Conservation (phyloP, 2,113 vertebrate genomes). For the Microcebus jonahi region DNA sequence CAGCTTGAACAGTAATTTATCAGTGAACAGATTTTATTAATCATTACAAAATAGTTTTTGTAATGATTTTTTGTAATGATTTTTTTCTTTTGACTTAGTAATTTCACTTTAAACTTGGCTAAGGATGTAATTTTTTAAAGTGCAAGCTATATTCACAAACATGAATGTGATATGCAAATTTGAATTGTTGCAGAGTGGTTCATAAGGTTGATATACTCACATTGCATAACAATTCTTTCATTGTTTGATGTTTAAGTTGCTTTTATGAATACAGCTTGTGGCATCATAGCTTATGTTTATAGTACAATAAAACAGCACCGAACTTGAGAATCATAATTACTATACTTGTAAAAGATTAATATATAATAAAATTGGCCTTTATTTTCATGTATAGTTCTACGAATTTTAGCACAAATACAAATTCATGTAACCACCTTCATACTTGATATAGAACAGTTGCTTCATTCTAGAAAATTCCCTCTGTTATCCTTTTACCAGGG, state of each 20-base stretch:
- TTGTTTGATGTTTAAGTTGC: background rate
- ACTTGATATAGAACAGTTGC: background rate
- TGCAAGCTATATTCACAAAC: background rate
- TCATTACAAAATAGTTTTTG: background rate
- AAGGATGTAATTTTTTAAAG: background rate
- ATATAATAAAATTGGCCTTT: background rate
- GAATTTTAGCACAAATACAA: conserved; percentile 2
- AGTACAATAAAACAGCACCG: background rate
- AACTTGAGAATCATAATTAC: conserved; percentile 29
- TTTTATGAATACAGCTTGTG: conserved; percentile 29
- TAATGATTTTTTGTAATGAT: no score
- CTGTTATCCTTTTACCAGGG: background rate
- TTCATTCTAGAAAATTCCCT: background rate
- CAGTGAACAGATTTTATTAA: background rate
- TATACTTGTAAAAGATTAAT: background rate
- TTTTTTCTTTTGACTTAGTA: background rate
- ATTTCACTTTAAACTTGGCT: conserved; percentile 36
- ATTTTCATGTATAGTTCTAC: background rate
- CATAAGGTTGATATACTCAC: background rate
- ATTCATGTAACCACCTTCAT: background rate
- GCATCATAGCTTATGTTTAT: conserved; percentile 1
- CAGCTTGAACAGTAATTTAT: background rate
- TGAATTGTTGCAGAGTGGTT: background rate
- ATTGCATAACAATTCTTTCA: background rate
- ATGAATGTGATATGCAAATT: background rate